Percentiles rank a stretch among this genome's conserved stretches.
phyloP scores from a whole-genome alignment of 2,797 vertebrate species.

The Okamejei kenojei region DNA sequence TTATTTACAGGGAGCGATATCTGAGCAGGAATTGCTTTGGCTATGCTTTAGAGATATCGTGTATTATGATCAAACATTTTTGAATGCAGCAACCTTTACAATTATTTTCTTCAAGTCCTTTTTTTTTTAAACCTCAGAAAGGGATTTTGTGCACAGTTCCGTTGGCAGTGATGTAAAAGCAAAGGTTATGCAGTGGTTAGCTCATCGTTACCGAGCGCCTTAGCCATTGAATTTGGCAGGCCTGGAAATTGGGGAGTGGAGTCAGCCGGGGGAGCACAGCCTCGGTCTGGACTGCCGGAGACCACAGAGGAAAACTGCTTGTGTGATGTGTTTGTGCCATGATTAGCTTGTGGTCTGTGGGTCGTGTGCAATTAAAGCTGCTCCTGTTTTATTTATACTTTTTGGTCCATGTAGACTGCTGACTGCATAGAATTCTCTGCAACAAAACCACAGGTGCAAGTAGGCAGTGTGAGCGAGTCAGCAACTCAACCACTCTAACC shows the following conservation, averaged over 20 bases:
- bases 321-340: conserved; percentile 25
- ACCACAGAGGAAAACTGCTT: conserved; percentile 4
- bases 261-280: neutral
- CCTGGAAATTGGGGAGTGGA: neutral
- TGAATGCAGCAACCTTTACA: too few relatives aligned
- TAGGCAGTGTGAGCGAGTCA: neutral
- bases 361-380: conserved; percentile 5
- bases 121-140: too few relatives aligned
- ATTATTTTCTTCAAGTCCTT: neutral
- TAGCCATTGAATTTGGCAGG: conserved; percentile 2
- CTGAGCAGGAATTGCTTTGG: neutral
- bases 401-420: conserved; percentile 2
- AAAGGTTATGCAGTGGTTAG: neutral
- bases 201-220: neutral
- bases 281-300: neutral
- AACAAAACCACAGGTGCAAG: conserved; percentile 18
- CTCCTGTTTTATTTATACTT: conserved; percentile 15
- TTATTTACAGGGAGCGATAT: neutral
- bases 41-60: too few relatives aligned
- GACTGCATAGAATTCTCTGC: neutral
- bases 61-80: neutral
- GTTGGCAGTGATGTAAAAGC: neutral
- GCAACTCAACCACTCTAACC: conserved; percentile 21
- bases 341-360: conserved; percentile 33
- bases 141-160: neutral